Base-by-base conservation (phyloP, 92 coral and sea anemone genomes). In the Epizoanthus fatuus region DNA sequence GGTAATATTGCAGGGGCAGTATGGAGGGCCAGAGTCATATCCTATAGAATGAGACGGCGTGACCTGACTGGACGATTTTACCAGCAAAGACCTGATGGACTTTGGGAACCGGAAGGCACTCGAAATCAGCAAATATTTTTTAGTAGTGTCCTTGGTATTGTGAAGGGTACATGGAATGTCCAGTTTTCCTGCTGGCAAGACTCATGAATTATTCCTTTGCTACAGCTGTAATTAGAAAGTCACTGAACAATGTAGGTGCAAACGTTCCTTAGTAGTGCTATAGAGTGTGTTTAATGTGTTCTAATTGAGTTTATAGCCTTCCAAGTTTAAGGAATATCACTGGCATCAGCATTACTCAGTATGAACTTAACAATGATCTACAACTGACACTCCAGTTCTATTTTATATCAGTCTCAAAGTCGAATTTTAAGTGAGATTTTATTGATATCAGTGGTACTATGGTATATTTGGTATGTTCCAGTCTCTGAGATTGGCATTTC, bases 61-160 rank as follows among this genome's bases (percentile, higher is more conserved):
- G 12, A 38, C n/a, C 52, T 90, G 4, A 72, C 37, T 20, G 93
- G 86, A 1, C 56, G 52, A 2, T 86, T 90, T 25, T 90, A 86
- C 74, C 78, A 56, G 74, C 52, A 68, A 20, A 54, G 71, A 25
- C 74, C 82, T 29, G 73, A 66, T 90, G 85, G 66, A 56, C 20
- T 76, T 38, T 91, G 94, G 94, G 68, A 74, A 15, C 88, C 90
- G 25, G 91, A 91, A 25, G 80, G 72, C 16, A 72, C 86, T 57
- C 32, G 85, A 17, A 20, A 65, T 81, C 88, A 90, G 20, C 81
- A 49, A 14, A 90, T 90, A 1, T 5, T 40, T 11, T 90, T 90
- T 67, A 58, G 63, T 42, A 90, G 93, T 77, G 67, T 86, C 78
- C 84, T 82, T 56, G 88, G 91, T 13, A 38, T 79, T 81, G 69